Evolutionary conservation across 2,113 vertebrate species (phyloP), one percentile per base, ranked within the genome.

Genomic region (Cygnus buccinator): DNA sequence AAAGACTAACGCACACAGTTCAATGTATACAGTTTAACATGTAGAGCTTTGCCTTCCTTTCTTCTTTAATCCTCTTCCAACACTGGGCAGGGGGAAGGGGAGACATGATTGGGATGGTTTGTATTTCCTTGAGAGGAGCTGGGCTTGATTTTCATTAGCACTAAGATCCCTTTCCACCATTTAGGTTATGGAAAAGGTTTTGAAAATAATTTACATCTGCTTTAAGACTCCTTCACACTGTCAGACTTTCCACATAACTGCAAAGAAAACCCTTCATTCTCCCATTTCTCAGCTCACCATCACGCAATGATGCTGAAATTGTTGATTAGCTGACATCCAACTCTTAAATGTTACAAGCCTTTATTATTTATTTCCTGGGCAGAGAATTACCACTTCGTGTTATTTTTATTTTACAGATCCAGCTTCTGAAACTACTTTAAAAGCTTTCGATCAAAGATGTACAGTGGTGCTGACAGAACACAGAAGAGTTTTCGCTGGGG

Each of bases 391-490:
- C 86, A 92, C 68, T 65, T 78, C 4, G 43, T 62, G 81, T 87
- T 97, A 92, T 95, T 97, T 92, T 94, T 90, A 84, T 92, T 97
- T 95, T 90, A 95, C 81, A 89, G 92, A 97, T 94, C 79, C 91
- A 94, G 96, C 84, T 96, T 96, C 96, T 95, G 93, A 97, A 97
- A 95, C 75, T 46, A 43, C 97, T 97, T 97, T 90, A 96, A 97
- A 97, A 97, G 93, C 95, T 96, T 94, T 97, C 44, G 31, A 97
- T 97, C 97, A 97, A 96, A 95, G 96, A 89, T 75, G 78, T 94
- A 70, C 90, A 93, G 94, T 55, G 90, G 58, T 52, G 90, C 90
- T 97, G 96, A 95, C 96, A 95, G 93, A 91, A 93, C 82, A 86
- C 79, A 28, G 87, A 68, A 10, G 68, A 70, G 80, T 70, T 81